Base-by-base conservation (phyloP, 2,113 vertebrate genomes). In the Penelope pileata region DNA sequence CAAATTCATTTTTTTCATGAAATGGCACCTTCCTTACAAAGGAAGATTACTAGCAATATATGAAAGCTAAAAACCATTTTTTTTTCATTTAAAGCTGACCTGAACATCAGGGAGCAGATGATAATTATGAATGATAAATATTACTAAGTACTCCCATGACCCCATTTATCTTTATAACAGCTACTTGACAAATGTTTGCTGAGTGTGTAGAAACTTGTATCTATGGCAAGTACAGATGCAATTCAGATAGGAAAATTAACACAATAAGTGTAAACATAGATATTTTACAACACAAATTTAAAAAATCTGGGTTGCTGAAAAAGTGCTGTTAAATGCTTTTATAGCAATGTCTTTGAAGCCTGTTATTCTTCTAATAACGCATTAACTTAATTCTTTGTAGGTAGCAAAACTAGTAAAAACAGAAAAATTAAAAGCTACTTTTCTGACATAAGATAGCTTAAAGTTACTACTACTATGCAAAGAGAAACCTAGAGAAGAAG, bases 81-180 rank as follows among this genome's bases (percentile, higher is more conserved):
- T 62, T 82, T 77, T 54, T 36, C 18, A 60, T 15, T 77, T 66
- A 86, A 89, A 96, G 84, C 11, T 54, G 62, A 68, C 48, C 38
- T 45, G 54, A 80, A 76, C 22, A 87, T 67, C 70, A 66, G 22
- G 26, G 29, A 94, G 19, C 8, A 91, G 51, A 84, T 68, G 32
- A 93, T 66, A 85, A 82, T 69, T 93, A 45, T 47, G 87, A 90
- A 88, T 82, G 95, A 48, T 81, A 91, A 95, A 88, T 91, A 56
- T 30, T 56, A 56, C 13, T 70, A 85, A 78, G 40, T 85, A 88
- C 21, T 92, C 16, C 24, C 50, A 38, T 80, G 56, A 90, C 63
- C 30, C 90, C 45, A 68, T 82, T 93, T 83, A 77, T 93, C 75
- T 95, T 94, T 94, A 88, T 64, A 92, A 92, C 60, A 94, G 85